Evolutionary conservation across 2,797 vertebrate species (phyloP).

Genomic region (Sebastes hopkinsi): DNA sequence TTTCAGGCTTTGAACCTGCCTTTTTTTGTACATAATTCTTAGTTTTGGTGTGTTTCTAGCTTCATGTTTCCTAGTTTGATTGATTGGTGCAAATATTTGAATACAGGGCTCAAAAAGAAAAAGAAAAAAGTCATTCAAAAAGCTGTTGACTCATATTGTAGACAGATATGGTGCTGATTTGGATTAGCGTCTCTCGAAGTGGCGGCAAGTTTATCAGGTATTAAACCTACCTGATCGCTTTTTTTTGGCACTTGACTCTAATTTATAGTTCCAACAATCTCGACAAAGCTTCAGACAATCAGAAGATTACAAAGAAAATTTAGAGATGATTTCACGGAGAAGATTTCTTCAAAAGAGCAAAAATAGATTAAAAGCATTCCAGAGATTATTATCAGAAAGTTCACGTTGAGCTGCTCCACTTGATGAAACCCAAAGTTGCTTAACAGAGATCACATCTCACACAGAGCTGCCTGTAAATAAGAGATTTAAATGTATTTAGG

Average conservation of each 20-base stretch:
- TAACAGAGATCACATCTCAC: slow-evolving; percentile 53
- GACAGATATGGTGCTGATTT: slow-evolving; percentile 37
- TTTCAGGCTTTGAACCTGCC: slow-evolving; percentile 55
- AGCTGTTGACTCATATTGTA: slow-evolving; percentile 18
- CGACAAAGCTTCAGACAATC: slow-evolving; percentile 79
- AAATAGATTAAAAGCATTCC: slow-evolving; percentile 62
- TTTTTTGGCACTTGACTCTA: slow-evolving; percentile 60
- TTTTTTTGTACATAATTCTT: slow-evolving; percentile 70
- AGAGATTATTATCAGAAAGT: slow-evolving; percentile 37
- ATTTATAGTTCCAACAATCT: slow-evolving; percentile 53
- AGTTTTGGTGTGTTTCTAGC: slow-evolving; percentile 37
- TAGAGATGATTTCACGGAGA: slow-evolving; percentile 5
- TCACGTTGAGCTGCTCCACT: slow-evolving; percentile 46
- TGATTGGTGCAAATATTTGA: slow-evolving; percentile 50
- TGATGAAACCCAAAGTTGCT: slow-evolving; percentile 57
- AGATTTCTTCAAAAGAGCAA: slow-evolving; percentile 24
- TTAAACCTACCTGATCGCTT: slow-evolving; percentile 21
- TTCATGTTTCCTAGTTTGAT: slow-evolving; percentile 35
- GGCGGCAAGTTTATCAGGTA: slow-evolving; percentile 32
- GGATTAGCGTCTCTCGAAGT: slow-evolving; percentile 28
- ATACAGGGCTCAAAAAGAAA: slow-evolving; percentile 18
- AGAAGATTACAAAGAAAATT: slow-evolving; percentile 40
- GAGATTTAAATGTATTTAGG: slow-evolving; percentile 48
- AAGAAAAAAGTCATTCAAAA: slow-evolving; percentile 26
- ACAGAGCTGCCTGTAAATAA: slow-evolving; percentile 69